These are phyloP conservation scores for Musca domestica DNA, from an alignment of 1,140 invertebrate genomes.

Conservation along the genomic window DNA sequence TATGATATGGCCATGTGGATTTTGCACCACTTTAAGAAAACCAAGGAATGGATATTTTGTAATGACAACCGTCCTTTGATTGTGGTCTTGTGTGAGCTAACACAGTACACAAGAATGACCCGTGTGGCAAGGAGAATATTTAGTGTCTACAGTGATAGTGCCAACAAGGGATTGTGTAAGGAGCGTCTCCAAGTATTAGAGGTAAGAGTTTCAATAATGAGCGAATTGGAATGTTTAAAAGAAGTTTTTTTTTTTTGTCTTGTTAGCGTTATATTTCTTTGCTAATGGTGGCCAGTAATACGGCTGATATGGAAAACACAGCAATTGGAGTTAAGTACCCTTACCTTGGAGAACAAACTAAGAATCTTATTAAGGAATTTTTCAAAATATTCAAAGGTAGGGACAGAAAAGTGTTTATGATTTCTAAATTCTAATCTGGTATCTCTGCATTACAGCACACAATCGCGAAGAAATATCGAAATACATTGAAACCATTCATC, in stretches of 20 bases:
- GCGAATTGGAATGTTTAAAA: not conserved
- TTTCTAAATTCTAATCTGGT: not conserved
- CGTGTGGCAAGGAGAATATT: constrained; percentile 23
- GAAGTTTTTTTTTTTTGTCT: not conserved
- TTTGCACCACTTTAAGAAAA: constrained; percentile 26
- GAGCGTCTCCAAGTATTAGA: constrained; percentile 23
- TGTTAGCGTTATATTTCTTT: constrained; percentile 28
- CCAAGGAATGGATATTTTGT: constrained; percentile 25
- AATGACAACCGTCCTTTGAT: constrained; percentile 23
- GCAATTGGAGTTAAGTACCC: constrained; percentile 25
- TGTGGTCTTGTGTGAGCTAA: constrained; percentile 20
- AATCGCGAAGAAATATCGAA: constrained; percentile 18
- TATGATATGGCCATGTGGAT: constrained; percentile 30
- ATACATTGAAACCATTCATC: constrained; percentile 22
- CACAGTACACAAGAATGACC: constrained; percentile 20
- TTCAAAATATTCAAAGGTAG: constrained; percentile 26
- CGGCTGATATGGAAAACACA: constrained; percentile 26
- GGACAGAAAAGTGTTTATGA: not conserved
- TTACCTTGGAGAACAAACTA: constrained; percentile 17
- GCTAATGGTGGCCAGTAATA: constrained; percentile 25
- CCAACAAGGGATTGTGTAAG: constrained; percentile 20
- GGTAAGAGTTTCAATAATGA: constrained; percentile 6
- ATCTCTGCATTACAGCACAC: not conserved
- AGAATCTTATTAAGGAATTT: constrained; percentile 24
- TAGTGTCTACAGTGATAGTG: constrained; percentile 15